These are phyloP conservation scores for Drosophila yooni DNA, from an alignment of 2,888 invertebrate genomes.

Conservation along the genomic window DNA sequence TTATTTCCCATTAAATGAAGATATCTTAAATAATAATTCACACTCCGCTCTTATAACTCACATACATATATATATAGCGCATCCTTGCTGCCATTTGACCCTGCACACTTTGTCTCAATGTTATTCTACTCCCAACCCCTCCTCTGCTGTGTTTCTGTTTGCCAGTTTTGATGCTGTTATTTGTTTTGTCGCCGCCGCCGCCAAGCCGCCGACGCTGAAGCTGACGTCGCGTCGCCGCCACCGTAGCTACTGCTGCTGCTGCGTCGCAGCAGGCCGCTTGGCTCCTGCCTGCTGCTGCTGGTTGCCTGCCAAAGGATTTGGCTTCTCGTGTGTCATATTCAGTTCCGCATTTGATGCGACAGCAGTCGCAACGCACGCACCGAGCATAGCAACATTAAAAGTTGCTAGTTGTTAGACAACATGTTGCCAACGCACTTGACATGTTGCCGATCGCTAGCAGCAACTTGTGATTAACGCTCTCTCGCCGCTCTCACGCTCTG, in stretches of 20 bases:
- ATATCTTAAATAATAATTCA: constrained; percentile 1
- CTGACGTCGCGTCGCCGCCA: constrained; percentile 46
- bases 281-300: constrained; percentile 26
- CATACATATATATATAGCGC: constrained; percentile 32
- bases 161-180: constrained; percentile 62
- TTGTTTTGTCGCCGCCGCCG: constrained; percentile 73
- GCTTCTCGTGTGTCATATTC: constrained; percentile 67
- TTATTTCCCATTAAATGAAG: background rate
- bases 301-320: constrained; percentile 67
- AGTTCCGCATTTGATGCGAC: constrained; percentile 71
- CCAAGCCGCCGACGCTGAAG: constrained; percentile 27
- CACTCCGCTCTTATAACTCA: background rate
- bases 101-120: constrained; percentile 27
- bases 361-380: constrained; percentile 56
- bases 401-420: constrained; percentile 21
- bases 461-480: constrained; percentile 3
- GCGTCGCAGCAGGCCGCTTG: constrained; percentile 46
- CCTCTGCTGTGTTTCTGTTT: constrained; percentile 37
- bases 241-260: constrained; percentile 27
- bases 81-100: constrained; percentile 39
- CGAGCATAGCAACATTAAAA: constrained; percentile 18
- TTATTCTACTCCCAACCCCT: background rate
- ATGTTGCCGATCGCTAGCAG: constrained; percentile 50
- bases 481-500: constrained; percentile 15
- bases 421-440: constrained; percentile 44